These are phyloP conservation scores for Tubiluchus corallicola DNA, from an alignment of 2,888 invertebrate genomes.

Conservation along the genomic window DNA sequence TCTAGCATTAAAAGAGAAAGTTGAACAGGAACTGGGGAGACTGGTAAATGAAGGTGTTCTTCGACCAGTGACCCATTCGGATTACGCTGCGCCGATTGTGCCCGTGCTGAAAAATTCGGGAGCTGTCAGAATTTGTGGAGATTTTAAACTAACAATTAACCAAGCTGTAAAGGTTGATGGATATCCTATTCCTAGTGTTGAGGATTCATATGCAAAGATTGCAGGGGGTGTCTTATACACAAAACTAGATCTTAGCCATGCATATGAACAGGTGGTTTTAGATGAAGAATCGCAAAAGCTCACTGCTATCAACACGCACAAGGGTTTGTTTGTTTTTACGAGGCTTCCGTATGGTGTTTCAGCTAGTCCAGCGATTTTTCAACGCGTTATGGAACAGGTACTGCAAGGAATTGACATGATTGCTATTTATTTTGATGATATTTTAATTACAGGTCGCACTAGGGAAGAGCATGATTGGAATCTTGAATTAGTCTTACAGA, in stretches of 20 bases:
- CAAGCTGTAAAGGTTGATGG: slow-evolving; percentile 9
- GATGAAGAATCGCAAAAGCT: slow-evolving; percentile 12
- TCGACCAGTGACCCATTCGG: slow-evolving; percentile 10
- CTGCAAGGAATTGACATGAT: slow-evolving; percentile 12
- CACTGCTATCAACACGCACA: slow-evolving; percentile 15
- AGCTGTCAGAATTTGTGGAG: slow-evolving; percentile 15
- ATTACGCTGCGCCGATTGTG: slow-evolving; percentile 17
- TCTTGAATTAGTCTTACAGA: too few species aligned
- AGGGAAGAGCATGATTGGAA: too few species aligned
- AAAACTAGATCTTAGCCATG: slow-evolving; percentile 16
- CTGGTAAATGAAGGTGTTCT: slow-evolving; percentile 5
- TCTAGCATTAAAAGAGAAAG: neutral
- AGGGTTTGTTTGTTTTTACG: slow-evolving; percentile 16
- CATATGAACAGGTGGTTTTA: slow-evolving; percentile 15
- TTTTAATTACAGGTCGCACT: slow-evolving; percentile 10
- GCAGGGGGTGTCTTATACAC: slow-evolving; percentile 13
- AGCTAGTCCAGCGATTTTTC: slow-evolving; percentile 15
- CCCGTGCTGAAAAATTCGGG: slow-evolving; percentile 15
- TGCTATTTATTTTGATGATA: slow-evolving; percentile 13
- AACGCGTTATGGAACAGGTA: slow-evolving; percentile 15
- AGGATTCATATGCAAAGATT: slow-evolving; percentile 12
- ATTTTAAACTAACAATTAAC: slow-evolving; percentile 17
- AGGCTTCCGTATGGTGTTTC: slow-evolving; percentile 16
- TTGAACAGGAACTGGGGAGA: slow-evolving; percentile 9
- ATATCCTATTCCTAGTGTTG: slow-evolving; percentile 13